Evolutionary conservation across 2,888 invertebrate species (phyloP), one percentile per base, ranked within the genome.

Genomic region (Perithous albicinctus): DNA sequence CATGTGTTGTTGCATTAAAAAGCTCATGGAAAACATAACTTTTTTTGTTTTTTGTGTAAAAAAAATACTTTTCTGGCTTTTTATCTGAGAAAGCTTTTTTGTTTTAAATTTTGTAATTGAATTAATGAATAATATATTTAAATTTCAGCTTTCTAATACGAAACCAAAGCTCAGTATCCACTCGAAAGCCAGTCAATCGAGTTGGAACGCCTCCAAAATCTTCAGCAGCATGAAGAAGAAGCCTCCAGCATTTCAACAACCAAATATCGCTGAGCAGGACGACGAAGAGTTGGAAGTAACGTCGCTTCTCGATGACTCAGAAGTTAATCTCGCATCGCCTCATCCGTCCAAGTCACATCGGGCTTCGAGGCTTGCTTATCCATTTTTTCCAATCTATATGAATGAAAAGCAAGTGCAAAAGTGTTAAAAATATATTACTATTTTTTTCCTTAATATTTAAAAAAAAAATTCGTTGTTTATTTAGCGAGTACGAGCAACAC

Each of bases 401-500:
- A 66, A 15, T n/a, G 54, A 46, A 51, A 64, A 64, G 56, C n/a
- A 5, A 61, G 41, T 46, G 32, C 6, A 46, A 15, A 67, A 26
- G 63, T 26, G 12, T 20, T 0, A 15, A 18, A 23, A n/a, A 26
- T 20, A 10, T 20, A 10, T 7, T 46, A 18, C 12, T 0, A n/a
- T 23, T 29, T 23, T 4, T 32, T 48, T 48, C 18, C 2, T 6
- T n/a, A 7, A 18, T n/a, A 3, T 46, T n/a, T n/a, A n/a, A n/a
- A n/a, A n/a, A n/a, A n/a, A n/a, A n/a, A n/a, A n/a, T n/a, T n/a
- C n/a, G n/a, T n/a, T n/a, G n/a, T n/a, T n/a, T n/a, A 61, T 35
- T 35, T 26, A 85, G 84, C 23, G 79, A 75, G 0, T 88, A 88
- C 54, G 88, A 87, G 4, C 69, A 79, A 5, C 85, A 90, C 48